Conservation (phyloP, 2,888 invertebrate genomes). For the Lasioglossum oenotherae region DNA sequence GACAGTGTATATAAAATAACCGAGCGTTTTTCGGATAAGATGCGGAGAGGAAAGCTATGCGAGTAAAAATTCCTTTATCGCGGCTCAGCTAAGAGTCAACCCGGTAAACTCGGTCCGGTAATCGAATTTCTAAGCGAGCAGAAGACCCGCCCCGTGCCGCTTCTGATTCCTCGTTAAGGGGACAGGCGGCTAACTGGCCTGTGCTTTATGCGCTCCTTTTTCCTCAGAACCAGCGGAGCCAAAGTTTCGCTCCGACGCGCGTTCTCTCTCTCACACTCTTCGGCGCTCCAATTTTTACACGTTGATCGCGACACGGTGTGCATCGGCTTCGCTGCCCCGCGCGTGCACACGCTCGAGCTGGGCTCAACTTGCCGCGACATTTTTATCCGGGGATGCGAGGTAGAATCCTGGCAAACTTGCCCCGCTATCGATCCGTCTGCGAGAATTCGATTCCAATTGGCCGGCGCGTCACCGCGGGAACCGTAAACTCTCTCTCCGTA, state of each 20-base stretch:
- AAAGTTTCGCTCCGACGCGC: neutral
- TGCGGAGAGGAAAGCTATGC: conserved; percentile 10
- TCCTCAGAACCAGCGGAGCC: neutral
- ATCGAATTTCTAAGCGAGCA: conserved; percentile 52
- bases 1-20: conserved; percentile 8
- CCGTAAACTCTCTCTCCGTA: neutral
- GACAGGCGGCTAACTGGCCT: conserved; percentile 18
- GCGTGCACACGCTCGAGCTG: neutral
- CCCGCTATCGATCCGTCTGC: neutral
- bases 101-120: conserved; percentile 17
- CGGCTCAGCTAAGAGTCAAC: neutral
- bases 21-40: conserved; percentile 36
- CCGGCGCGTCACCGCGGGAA: neutral
- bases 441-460: conserved; percentile 11
- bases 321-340: neutral
- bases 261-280: neutral
- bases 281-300: conserved; percentile 3
- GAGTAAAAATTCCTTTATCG: conserved; percentile 39
- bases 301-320: conserved; percentile 5
- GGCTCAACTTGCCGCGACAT: neutral
- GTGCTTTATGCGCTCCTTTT: neutral
- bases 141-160: neutral
- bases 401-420: neutral
- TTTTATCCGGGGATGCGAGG: neutral
- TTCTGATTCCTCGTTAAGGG: conserved; percentile 41